Conservation (phyloP, 53 echinoderm and acorn worm species). For the Mesocentrotus franciscanus region DNA sequence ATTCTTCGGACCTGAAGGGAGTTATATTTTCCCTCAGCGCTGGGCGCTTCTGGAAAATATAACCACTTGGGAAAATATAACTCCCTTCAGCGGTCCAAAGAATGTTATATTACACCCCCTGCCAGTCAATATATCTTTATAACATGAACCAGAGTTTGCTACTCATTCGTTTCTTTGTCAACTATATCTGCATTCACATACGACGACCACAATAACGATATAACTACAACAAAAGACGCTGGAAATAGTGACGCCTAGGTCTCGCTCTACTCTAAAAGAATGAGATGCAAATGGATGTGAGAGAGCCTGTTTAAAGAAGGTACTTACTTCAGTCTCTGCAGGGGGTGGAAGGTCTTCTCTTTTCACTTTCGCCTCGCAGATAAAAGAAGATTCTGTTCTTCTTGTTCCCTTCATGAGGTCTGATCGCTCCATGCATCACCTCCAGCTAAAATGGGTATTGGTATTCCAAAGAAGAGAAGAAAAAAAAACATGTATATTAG, state of each 20-base stretch:
- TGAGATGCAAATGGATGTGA: not conserved
- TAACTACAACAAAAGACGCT: too few relatives aligned
- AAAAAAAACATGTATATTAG: not conserved
- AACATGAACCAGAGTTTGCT: not conserved
- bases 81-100: too few relatives aligned
- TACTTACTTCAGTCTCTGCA: constrained; percentile 35
- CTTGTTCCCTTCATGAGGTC: constrained; percentile 38
- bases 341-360: constrained; percentile 74
- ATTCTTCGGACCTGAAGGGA: too few relatives aligned
- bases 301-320: not conserved
- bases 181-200: not conserved
- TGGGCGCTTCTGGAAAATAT: too few relatives aligned
- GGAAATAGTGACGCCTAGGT: too few relatives aligned
- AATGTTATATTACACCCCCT: too few relatives aligned
- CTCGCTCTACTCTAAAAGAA: too few relatives aligned
- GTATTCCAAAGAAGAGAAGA: not conserved
- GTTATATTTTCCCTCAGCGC: too few relatives aligned
- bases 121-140: too few relatives aligned
- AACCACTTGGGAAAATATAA: too few relatives aligned
- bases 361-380: constrained; percentile 70
- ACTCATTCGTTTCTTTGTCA: not conserved
- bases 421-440: constrained; percentile 80
- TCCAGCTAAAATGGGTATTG: constrained; percentile 66
- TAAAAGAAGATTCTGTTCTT: constrained; percentile 81
- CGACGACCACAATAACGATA: too few relatives aligned